These are phyloP conservation scores for Drosophila pseudoananassae DNA, from an alignment of 1,140 invertebrate species.

Conservation along the genomic window DNA sequence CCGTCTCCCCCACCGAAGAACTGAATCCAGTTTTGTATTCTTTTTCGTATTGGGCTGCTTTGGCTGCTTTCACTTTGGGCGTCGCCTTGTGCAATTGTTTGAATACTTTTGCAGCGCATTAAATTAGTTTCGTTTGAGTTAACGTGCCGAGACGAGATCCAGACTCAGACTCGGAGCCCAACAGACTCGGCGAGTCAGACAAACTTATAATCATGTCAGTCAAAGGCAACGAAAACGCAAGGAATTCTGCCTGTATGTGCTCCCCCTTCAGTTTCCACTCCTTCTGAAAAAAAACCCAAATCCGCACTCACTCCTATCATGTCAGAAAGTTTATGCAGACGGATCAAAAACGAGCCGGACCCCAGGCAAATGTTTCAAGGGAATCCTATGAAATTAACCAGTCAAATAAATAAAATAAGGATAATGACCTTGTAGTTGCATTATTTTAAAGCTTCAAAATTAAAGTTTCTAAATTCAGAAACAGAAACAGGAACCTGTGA, in stretches of 20 bases:
- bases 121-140: constrained; percentile 83
- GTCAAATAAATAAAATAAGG: constrained; percentile 31
- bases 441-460: too few species aligned
- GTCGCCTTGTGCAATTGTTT: constrained; percentile 82
- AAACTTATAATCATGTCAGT: constrained; percentile 83
- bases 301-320: constrained; percentile 5
- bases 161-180: constrained; percentile 18
- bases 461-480: too few species aligned
- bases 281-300: not conserved
- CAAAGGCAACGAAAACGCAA: constrained; percentile 63
- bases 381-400: constrained; percentile 44
- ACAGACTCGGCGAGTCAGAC: constrained; percentile 42
- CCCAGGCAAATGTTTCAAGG: constrained; percentile 18
- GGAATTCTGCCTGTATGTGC: constrained; percentile 45
- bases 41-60: constrained; percentile 27
- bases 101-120: constrained; percentile 82
- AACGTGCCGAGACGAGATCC: constrained; percentile 67
- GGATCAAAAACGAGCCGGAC: constrained; percentile 18
- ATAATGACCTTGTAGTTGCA: not conserved
- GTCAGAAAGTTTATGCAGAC: constrained; percentile 51
- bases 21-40: constrained; percentile 36
- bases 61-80: constrained; percentile 72
- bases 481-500: constrained; percentile 5
- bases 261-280: not conserved
- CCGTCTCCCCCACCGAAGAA: constrained; percentile 2